Evolutionary conservation across 2,888 invertebrate species (phyloP), one percentile per base, ranked within the genome.

Genomic region (Agrochola macilenta): DNA sequence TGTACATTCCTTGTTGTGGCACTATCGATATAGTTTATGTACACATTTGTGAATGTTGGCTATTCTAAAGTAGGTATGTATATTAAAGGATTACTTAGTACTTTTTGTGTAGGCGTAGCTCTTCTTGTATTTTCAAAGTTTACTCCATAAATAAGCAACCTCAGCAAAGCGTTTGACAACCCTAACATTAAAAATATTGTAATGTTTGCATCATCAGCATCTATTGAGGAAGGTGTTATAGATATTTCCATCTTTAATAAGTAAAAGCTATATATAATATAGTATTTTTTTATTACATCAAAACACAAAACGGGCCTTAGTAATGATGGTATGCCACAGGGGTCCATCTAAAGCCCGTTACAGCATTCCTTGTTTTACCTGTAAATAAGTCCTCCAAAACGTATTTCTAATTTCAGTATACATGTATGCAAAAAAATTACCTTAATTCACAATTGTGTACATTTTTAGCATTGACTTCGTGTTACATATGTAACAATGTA

Each of bases 401-500:
- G 9, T 23, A 52, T 52, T 65, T 26, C 14, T 35, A 26, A 54
- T 58, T 71, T 43, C 14, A 81, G 23, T 35, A 35, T 8, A 0
- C 7, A 35, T 69, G 14, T 58, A 20, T 20, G 1, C 35, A 11
- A 26, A 46, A 58, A 39, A 5, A 20, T 26, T 20, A 46, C 9
- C 63, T 75, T 43, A 57, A 73, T 82, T 86, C 30, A 73, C 74
- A 75, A 71, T 64, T 63, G 69, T 79, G 74, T 78, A 64, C 70
- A 54, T 39, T 58, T 75, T 73, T 78, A 83, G 74, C 58, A 77
- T 79, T 78, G 74, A 71, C 63, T 66, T 85, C 73, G 78, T 84
- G 76, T 80, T 82, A 86, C 73, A 20, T 74, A 74, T 69, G 73
- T 87, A 71, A 81, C 77, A 74, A 23, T 81, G 69, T 83, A 88